A percentile compares a stretch with the other conserved stretches of the same genome.
Evolutionary conservation across 2,888 invertebrate species (phyloP).

Genomic region (Prosopocoilus inquinatus): DNA sequence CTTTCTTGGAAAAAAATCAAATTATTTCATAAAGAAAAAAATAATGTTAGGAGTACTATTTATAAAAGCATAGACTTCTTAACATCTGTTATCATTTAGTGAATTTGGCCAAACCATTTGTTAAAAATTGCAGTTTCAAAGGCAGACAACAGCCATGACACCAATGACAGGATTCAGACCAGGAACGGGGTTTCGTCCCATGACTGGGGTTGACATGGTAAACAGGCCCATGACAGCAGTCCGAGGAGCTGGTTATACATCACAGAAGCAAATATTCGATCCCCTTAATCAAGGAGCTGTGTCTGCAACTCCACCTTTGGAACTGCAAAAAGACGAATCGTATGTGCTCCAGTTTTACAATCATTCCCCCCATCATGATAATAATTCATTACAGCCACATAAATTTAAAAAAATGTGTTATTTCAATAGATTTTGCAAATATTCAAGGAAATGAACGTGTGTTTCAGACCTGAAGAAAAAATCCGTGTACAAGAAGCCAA

Average conservation of each 20-base stretch:
- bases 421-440: not conserved
- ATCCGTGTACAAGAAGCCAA: slow-evolving; percentile 84
- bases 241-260: slow-evolving; percentile 93
- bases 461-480: slow-evolving; percentile 85
- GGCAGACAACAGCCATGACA: slow-evolving; percentile 43
- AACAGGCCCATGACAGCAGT: slow-evolving; percentile 93
- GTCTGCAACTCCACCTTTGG: slow-evolving; percentile 60
- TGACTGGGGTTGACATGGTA: slow-evolving; percentile 44
- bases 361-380: not conserved
- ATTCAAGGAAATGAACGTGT: too few relatives aligned
- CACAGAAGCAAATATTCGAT: slow-evolving; percentile 69
- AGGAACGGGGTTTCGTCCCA: slow-evolving; percentile 49
- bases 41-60: too few relatives aligned
- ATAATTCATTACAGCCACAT: too few relatives aligned
- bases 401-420: too few relatives aligned
- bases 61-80: too few relatives aligned
- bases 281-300: slow-evolving; percentile 68
- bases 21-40: too few relatives aligned
- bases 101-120: slow-evolving; percentile 1
- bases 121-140: slow-evolving; percentile 43
- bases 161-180: slow-evolving; percentile 40
- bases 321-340: slow-evolving; percentile 77
- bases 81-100: slow-evolving; percentile 24
- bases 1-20: too few relatives aligned
- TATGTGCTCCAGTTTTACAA: slow-evolving; percentile 39